phyloP scores from a whole-genome alignment of 2,888 invertebrate genomes.

The Panzeria rudis region DNA sequence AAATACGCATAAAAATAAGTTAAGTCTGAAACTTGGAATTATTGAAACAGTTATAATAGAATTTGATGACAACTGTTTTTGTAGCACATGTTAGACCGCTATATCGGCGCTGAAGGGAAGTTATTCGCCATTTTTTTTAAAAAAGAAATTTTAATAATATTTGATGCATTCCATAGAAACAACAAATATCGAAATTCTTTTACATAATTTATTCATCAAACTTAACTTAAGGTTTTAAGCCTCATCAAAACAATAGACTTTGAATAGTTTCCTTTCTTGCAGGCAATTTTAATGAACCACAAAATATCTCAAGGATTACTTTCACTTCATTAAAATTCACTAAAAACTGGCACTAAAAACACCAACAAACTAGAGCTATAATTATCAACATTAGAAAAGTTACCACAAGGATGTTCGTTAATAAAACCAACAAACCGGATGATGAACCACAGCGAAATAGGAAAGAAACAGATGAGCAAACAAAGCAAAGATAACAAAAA shows the following conservation, averaged over 20 bases:
- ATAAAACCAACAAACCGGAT: conserved; percentile 36
- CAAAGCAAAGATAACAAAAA: conserved; percentile 20
- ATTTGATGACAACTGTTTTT: too few relatives aligned
- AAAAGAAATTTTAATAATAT: too few relatives aligned
- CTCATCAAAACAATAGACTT: neutral
- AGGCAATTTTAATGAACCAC: conserved; percentile 22
- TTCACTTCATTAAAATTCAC: conserved; percentile 55
- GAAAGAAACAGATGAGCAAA: neutral
- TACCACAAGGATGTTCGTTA: neutral
- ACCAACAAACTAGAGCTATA: neutral
- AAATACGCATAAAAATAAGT: too few relatives aligned
- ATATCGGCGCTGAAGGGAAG: too few relatives aligned
- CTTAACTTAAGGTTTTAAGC: neutral
- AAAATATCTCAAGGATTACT: conserved; percentile 32
- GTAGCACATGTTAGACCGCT: too few relatives aligned
- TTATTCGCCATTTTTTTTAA: too few relatives aligned
- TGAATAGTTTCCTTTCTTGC: neutral
- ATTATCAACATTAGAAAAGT: conserved; percentile 7
- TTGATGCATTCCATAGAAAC: too few relatives aligned
- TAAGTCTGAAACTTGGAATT: too few relatives aligned
- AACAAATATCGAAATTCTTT: too few relatives aligned
- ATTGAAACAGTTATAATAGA: too few relatives aligned
- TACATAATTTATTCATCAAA: neutral
- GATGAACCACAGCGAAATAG: neutral
- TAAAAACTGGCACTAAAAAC: neutral